Evolutionary conservation across 2,888 invertebrate species (phyloP), one percentile per base, ranked within the genome.

Genomic region (Agriopis leucophaearia): DNA sequence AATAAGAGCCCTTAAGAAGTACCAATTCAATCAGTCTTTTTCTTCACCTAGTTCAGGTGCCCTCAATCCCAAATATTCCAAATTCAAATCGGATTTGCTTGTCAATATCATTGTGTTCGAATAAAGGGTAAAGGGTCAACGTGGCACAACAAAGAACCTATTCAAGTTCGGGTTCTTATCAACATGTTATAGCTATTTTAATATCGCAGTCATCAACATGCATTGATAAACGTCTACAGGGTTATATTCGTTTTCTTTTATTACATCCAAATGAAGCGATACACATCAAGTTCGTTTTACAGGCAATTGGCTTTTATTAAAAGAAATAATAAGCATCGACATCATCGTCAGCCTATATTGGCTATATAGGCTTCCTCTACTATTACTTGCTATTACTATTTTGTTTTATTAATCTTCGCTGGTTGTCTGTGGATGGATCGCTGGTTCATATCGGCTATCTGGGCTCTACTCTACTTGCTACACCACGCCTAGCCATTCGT

Each of bases 31-130:
- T 88, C 85, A 88, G 78, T 80, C 81, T 82, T 87, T 87, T 87
- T 84, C 83, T 88, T 86, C 85, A 85, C 85, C 82, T 83, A 82
- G 83, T 88, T 90, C 88, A 90, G 88, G 88, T 91, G 92, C 84
- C 91, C 92, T 92, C 91, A 89, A 90, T 92, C 90, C 79, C 81
- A 82, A 85, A 84, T 82, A 90, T 92, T 90, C 79, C 81, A 82
- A 85, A 85, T 81, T 84, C 80, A 85, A 89, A 90, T 90, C 85
- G 79, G 84, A 90, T 90, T 90, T 87, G 84, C 87, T 87, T 89
- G 88, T 89, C 88, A 87, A 85, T 84, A 83, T 86, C 84, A 85
- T 86, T 88, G 84, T 85, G 74, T 78, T 77, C 74, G 75, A 76
- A 85, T 83, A 86, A 88, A 86, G 87, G 80, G 75, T 75, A 81